Conservation (phyloP, 2,888 invertebrate species). For the Carpatolechia fugitivella region DNA sequence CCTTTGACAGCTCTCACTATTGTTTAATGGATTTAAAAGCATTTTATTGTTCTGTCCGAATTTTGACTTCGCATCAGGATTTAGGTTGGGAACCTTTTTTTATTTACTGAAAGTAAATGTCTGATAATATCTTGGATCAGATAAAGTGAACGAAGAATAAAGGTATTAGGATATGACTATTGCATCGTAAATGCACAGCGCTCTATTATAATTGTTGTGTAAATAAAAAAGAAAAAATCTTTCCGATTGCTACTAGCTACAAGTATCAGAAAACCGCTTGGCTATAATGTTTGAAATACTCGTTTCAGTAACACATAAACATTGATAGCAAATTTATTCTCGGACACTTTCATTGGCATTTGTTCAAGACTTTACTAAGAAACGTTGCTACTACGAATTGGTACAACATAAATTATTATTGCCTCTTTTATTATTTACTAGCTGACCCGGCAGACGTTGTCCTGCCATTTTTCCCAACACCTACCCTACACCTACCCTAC, state of each 20-base stretch:
- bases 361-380: neutral
- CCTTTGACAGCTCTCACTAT: conserved; percentile 61
- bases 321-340: conserved; percentile 7
- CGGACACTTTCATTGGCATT: conserved; percentile 5
- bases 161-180: too few species aligned
- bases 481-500: too few species aligned
- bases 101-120: neutral
- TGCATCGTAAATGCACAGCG: too few species aligned
- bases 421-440: neutral
- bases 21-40: conserved; percentile 67
- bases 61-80: conserved; percentile 35
- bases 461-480: too few species aligned
- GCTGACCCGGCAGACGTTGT: too few species aligned
- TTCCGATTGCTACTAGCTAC: too few species aligned
- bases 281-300: neutral
- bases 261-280: neutral
- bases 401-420: conserved; percentile 11
- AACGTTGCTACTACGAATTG: neutral
- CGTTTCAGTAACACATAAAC: neutral
- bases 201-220: too few species aligned
- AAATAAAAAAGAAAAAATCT: too few species aligned
- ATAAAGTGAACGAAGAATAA: too few species aligned
- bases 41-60: conserved; percentile 50
- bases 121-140: too few species aligned
- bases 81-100: neutral